phyloP scores from a whole-genome alignment of 2,797 vertebrate genomes.

The Eulemur mongoz region DNA sequence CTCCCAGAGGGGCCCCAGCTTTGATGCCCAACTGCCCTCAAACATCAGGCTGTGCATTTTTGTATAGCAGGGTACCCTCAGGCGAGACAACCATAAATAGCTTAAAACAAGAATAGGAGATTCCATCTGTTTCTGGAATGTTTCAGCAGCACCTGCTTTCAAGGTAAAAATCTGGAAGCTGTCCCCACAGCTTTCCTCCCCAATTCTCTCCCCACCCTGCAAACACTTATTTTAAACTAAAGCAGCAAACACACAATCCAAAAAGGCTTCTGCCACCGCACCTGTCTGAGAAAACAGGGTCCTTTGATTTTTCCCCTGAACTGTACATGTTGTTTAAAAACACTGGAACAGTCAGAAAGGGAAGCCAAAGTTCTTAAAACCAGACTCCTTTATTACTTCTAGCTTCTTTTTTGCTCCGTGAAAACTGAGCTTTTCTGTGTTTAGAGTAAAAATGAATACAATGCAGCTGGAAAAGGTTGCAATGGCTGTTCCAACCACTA shows the following conservation, averaged over 20 bases:
- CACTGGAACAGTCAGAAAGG: not conserved
- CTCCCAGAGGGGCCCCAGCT: constrained; percentile 60
- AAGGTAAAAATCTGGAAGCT: constrained; percentile 76
- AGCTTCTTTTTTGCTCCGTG: not conserved
- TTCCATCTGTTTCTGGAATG: constrained; percentile 79
- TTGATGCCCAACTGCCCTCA: constrained; percentile 73
- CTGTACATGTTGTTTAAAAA: constrained; percentile 37
- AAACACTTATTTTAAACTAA: constrained; percentile 61
- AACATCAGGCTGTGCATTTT: constrained; percentile 66
- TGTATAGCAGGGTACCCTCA: constrained; percentile 70
- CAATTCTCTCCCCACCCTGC: not conserved
- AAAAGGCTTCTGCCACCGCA: constrained; percentile 61
- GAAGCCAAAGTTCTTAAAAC: constrained; percentile 55
- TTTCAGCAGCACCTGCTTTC: constrained; percentile 78
- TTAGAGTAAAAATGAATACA: constrained; percentile 27
- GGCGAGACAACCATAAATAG: constrained; percentile 76
- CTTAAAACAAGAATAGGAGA: constrained; percentile 76
- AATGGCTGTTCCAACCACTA: not conserved
- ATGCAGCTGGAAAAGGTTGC: not conserved
- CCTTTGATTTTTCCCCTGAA: constrained; percentile 66
- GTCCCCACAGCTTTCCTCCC: constrained; percentile 61
- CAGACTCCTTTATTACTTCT: constrained; percentile 49
- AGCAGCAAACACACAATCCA: constrained; percentile 53
- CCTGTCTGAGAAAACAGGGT: constrained; percentile 62
- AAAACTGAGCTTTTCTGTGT: constrained; percentile 46